A percentile compares a stretch with the other conserved stretches of the same genome.
phyloP scores from a whole-genome alignment of 2,888 invertebrate species.

The Aleiodes leptofemur region DNA sequence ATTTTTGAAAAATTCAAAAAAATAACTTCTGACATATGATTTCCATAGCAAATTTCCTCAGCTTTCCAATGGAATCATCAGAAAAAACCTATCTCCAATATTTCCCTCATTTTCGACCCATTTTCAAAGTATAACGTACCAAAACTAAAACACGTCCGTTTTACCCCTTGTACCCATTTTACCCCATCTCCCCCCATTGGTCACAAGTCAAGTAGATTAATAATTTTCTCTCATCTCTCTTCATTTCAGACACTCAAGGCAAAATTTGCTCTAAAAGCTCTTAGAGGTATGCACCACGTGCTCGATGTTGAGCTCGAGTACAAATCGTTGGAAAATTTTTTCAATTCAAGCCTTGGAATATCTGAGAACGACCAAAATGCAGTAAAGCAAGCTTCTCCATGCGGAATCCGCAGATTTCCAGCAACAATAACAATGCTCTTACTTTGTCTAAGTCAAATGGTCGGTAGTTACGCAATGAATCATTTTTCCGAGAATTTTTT shows the following conservation, averaged over 20 bases:
- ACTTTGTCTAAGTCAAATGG: constrained; percentile 57
- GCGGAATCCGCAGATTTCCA: constrained; percentile 3
- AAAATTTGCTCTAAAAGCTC: constrained; percentile 55
- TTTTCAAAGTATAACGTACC: too few species aligned
- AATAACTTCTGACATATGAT: too few species aligned
- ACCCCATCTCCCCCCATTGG: too few species aligned
- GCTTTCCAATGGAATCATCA: too few species aligned
- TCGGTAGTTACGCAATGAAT: constrained; percentile 55
- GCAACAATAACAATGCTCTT: constrained; percentile 42
- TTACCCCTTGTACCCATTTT: too few species aligned
- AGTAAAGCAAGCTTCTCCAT: not conserved
- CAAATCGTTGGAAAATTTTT: constrained; percentile 53
- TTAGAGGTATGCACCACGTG: constrained; percentile 50
- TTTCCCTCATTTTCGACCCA: too few species aligned
- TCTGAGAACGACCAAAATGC: not conserved
- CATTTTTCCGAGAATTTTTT: constrained; percentile 52
- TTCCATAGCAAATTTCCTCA: too few species aligned
- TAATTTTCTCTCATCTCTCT: too few species aligned
- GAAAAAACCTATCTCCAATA: too few species aligned
- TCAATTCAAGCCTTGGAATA: constrained; percentile 14
- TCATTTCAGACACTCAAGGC: constrained; percentile 55
- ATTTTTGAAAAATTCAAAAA: too few species aligned
- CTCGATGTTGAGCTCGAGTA: constrained; percentile 58
- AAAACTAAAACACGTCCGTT: too few species aligned
- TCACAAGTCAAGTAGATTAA: too few species aligned